Evolutionary conservation across 2,888 invertebrate genomes (phyloP).

Genomic region (Rhyacophila evoluta): DNA sequence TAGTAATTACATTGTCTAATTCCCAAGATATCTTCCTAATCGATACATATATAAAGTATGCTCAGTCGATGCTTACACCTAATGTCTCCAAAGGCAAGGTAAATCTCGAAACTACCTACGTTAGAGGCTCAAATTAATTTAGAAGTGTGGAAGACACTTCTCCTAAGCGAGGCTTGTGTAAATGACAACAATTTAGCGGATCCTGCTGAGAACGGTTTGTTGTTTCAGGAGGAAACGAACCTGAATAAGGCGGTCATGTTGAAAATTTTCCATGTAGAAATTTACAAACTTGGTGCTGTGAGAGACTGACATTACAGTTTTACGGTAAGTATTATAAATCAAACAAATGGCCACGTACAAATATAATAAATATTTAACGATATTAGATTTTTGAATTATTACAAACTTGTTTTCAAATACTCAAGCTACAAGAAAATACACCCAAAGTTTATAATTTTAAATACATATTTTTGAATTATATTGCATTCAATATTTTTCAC

Average conservation of each 20-base stretch:
- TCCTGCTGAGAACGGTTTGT: background rate
- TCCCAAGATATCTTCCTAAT: no score
- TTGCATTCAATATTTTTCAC: no score
- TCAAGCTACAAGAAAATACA: no score
- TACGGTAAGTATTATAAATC: background rate
- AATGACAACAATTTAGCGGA: background rate
- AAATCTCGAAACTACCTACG: background rate
- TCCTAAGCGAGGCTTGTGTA: background rate
- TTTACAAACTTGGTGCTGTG: background rate
- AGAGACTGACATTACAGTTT: background rate
- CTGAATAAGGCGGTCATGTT: conserved; percentile 4
- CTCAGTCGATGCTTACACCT: background rate
- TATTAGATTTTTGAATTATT: no score
- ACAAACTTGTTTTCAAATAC: no score
- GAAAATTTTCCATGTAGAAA: background rate
- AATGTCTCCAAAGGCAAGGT: background rate
- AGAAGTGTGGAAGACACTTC: background rate
- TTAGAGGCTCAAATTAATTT: background rate
- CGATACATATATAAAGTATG: no score
- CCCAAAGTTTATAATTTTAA: no score
- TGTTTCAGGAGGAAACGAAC: background rate
- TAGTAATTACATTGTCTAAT: no score
- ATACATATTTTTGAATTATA: no score
- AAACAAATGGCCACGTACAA: no score
- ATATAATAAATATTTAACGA: no score